phyloP scores from a whole-genome alignment of 2,888 invertebrate genomes.

The Diadromus collaris region DNA sequence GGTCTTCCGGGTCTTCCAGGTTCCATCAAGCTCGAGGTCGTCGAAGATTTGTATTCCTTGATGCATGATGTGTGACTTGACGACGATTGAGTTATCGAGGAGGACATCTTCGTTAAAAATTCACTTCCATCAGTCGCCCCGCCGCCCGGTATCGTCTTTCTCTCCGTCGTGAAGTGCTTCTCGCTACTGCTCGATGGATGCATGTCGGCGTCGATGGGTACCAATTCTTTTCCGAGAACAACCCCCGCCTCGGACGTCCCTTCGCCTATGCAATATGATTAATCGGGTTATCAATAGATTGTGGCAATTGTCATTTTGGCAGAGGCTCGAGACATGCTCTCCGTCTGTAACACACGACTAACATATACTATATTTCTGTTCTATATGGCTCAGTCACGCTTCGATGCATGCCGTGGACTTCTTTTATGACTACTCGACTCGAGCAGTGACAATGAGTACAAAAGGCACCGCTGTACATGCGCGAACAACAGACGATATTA shows the following conservation, averaged over 20 bases:
- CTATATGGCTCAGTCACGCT: conserved; percentile 45
- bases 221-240: conserved; percentile 69
- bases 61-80: conserved; percentile 75
- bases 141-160: conserved; percentile 68
- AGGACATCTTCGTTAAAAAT: conserved; percentile 76
- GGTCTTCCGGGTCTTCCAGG: conserved; percentile 67
- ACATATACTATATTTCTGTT: conserved; percentile 4
- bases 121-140: conserved; percentile 61
- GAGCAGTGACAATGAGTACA: conserved; percentile 23
- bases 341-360: conserved; percentile 25
- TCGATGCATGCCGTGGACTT: conserved; percentile 44
- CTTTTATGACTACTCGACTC: conserved; percentile 29
- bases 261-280: conserved; percentile 73
- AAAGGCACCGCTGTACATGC: not conserved
- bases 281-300: conserved; percentile 76
- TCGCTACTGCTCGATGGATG: conserved; percentile 78
- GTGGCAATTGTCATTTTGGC: conserved; percentile 66
- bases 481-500: not conserved
- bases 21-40: conserved; percentile 68
- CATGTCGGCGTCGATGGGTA: conserved; percentile 73
- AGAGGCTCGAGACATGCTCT: conserved; percentile 45
- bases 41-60: conserved; percentile 76
- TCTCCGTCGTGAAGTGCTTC: conserved; percentile 77
- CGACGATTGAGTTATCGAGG: conserved; percentile 77
- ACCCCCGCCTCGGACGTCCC: conserved; percentile 67